A percentile compares a stretch with the other conserved stretches of the same genome.
These are phyloP conservation scores for Amblyraja radiata DNA, from an alignment of 2,797 vertebrate genomes.

Conservation along the genomic window DNA sequence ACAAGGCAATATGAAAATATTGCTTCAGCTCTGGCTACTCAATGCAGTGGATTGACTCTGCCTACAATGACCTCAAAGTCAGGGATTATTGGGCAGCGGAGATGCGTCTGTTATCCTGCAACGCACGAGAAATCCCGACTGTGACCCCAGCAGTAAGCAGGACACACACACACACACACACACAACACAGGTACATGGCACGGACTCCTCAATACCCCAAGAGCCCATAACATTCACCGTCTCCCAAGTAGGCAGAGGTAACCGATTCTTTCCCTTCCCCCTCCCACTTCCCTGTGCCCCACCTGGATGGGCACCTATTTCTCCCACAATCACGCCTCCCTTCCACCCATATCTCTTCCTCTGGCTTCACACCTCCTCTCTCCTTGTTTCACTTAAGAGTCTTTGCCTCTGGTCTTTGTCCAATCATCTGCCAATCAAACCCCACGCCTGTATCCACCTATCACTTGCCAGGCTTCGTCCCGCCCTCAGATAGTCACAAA, in stretches of 20 bases:
- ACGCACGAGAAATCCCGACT: not conserved
- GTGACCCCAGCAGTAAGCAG: too few species aligned
- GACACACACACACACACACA: too few species aligned
- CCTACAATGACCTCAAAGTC: not conserved
- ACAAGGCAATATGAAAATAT: not conserved
- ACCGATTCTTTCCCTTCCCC: not conserved
- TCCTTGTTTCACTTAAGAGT: too few species aligned
- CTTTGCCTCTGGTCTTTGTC: too few species aligned
- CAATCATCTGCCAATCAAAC: too few species aligned
- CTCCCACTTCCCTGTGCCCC: not conserved
- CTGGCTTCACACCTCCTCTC: too few species aligned
- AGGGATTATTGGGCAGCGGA: not conserved
- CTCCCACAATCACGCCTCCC: not conserved
- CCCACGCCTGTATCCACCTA: too few species aligned
- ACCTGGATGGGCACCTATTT: not conserved
- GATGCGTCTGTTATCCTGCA: not conserved
- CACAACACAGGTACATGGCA: too few species aligned
- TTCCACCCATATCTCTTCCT: too few species aligned
- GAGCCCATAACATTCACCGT: not conserved
- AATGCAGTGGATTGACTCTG: not conserved
- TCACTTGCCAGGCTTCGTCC: too few species aligned
- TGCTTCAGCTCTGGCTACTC: not conserved
- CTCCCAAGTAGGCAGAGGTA: too few species aligned
- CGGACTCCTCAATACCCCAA: not conserved
- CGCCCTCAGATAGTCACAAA: not conserved